phyloP scores from a whole-genome alignment of 2,888 invertebrate genomes.

The Rosalia funebris region DNA sequence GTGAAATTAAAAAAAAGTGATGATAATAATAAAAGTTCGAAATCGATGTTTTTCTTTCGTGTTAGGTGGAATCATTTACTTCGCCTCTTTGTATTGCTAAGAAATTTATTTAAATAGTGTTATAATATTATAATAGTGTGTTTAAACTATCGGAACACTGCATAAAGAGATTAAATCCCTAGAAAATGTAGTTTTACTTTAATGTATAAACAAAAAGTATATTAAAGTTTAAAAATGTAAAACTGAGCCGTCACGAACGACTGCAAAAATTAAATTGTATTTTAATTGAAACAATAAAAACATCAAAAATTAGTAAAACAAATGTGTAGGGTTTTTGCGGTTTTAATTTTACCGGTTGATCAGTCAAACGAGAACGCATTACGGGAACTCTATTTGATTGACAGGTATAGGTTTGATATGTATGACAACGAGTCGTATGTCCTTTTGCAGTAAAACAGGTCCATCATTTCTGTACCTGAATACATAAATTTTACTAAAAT shows the following conservation, averaged over 20 bases:
- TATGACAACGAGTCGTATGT: conserved; percentile 50
- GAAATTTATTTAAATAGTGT: too few relatives aligned
- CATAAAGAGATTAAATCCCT: conserved; percentile 1
- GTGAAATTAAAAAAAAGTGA: too few relatives aligned
- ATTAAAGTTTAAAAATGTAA: conserved; percentile 38
- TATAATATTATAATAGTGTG: too few relatives aligned
- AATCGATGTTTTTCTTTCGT: too few relatives aligned
- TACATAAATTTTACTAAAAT: conserved; percentile 55
- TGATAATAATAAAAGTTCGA: too few relatives aligned
- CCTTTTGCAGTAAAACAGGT: conserved; percentile 53
- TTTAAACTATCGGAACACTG: too few relatives aligned
- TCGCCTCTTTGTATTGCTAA: too few relatives aligned
- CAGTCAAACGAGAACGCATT: conserved; percentile 52
- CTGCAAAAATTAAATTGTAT: conserved; percentile 44
- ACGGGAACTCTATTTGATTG: conserved; percentile 56
- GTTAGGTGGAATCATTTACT: too few relatives aligned
- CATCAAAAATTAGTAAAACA: conserved; percentile 54
- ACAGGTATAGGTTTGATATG: conserved; percentile 53
- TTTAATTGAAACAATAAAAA: conserved; percentile 48
- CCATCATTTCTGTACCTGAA: conserved; percentile 52
- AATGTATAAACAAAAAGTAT: conserved; percentile 17
- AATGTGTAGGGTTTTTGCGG: conserved; percentile 55
- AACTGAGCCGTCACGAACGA: conserved; percentile 33
- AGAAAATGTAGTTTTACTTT: conserved; percentile 5
- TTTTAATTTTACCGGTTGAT: conserved; percentile 56